These are phyloP conservation scores for Wiebesia pumilae DNA, from an alignment of 1,140 invertebrate genomes.

Conservation along the genomic window DNA sequence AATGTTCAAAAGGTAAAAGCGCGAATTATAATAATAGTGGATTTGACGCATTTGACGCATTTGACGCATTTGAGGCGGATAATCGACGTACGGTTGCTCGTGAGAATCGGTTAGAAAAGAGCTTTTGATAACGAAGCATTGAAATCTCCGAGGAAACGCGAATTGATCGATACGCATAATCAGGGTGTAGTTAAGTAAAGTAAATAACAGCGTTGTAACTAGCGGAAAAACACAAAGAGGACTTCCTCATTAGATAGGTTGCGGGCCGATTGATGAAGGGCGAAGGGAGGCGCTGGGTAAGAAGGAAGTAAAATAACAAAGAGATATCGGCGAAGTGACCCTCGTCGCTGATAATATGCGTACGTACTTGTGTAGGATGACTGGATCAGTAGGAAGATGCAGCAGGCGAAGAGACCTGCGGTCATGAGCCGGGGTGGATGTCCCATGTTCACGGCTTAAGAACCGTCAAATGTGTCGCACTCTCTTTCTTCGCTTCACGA, in stretches of 20 bases:
- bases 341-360: background rate
- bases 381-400: constrained; percentile 59
- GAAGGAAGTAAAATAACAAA: background rate
- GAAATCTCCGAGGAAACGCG: constrained; percentile 1
- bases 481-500: constrained; percentile 45
- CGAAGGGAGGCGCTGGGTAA: background rate
- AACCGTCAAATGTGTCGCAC: constrained; percentile 56
- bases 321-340: too few species aligned
- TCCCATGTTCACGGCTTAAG: constrained; percentile 62
- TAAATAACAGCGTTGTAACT: background rate
- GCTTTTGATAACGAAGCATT: background rate
- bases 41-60: background rate
- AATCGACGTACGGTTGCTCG: too few species aligned
- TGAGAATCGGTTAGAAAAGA: background rate
- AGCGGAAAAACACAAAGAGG: constrained; percentile 9
- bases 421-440: constrained; percentile 66
- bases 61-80: too few species aligned
- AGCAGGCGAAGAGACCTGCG: constrained; percentile 64
- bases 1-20: too few species aligned
- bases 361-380: constrained; percentile 42
- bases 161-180: background rate
- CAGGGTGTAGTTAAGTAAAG: background rate
- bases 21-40: background rate
- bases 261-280: too few species aligned
- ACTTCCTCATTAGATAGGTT: constrained; percentile 16